A percentile compares a stretch with the other conserved stretches of the same genome.
Conservation (phyloP, 2,888 invertebrate species). For the Busseola fusca region DNA sequence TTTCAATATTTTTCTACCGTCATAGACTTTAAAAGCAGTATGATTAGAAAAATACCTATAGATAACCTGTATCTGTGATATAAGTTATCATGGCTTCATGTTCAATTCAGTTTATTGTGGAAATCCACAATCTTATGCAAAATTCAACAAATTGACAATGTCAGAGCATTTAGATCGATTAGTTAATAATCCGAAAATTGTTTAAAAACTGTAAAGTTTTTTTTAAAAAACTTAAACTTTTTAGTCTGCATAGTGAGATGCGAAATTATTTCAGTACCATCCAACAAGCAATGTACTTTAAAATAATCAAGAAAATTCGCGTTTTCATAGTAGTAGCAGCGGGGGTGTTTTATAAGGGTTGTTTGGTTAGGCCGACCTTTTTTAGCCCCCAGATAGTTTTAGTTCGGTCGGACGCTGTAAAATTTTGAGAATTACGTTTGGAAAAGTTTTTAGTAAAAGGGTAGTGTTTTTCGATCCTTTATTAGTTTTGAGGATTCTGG, state of each 20-base stretch:
- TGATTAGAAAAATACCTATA: neutral
- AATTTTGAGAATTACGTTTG: conserved; percentile 79
- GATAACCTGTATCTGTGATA: neutral
- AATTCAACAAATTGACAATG: neutral
- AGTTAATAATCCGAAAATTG: neutral
- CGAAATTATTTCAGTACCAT: neutral
- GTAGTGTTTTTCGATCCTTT: conserved; percentile 70
- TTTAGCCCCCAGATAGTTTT: conserved; percentile 85
- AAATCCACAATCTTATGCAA: neutral
- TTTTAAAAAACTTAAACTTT: neutral
- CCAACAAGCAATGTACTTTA: conserved; percentile 49
- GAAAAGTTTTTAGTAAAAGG: conserved; percentile 71
- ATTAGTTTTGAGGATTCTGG: conserved; percentile 60
- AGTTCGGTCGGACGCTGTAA: conserved; percentile 75
- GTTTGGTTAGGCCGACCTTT: conserved; percentile 89
- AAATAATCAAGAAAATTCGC: conserved; percentile 36
- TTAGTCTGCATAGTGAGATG: too few species aligned
- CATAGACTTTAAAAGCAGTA: neutral
- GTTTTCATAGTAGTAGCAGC: conserved; percentile 55
- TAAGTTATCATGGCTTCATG: neutral
- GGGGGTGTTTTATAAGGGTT: conserved; percentile 86
- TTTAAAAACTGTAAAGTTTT: neutral
- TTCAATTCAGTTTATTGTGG: neutral
- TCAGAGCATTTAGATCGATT: neutral
- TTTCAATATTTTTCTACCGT: neutral